Conservation (phyloP, 2,888 invertebrate genomes). For the Gastracanthus pulcherrimus region DNA sequence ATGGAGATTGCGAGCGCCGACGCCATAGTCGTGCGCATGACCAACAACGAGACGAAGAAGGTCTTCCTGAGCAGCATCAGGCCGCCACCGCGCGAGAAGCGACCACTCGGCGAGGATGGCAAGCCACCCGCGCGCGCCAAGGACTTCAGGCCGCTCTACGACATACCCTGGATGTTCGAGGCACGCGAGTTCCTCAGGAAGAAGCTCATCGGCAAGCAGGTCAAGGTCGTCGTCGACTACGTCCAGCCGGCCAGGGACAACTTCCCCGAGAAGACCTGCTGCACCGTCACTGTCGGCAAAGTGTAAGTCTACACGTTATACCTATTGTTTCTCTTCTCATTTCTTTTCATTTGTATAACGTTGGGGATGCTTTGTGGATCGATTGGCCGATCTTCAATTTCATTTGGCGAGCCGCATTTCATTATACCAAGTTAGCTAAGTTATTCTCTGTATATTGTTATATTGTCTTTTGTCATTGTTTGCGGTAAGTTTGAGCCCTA, state of each 20-base stretch:
- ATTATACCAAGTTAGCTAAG: too few relatives aligned
- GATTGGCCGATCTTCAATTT: too few relatives aligned
- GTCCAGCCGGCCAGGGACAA: conserved; percentile 96
- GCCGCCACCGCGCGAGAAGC: conserved; percentile 91
- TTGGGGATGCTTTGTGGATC: too few relatives aligned
- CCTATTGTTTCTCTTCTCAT: not conserved
- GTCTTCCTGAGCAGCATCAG: conserved; percentile 97
- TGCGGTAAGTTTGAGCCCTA: too few relatives aligned
- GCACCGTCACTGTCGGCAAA: conserved; percentile 92
- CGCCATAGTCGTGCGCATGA: conserved; percentile 90
- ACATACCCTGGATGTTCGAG: conserved; percentile 99
- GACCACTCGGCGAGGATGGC: conserved; percentile 81
- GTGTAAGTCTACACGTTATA: conserved; percentile 79
- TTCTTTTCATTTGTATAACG: too few relatives aligned
- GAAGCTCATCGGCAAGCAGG: conserved; percentile 96
- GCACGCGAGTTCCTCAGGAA: conserved; percentile 97
- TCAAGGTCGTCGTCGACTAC: conserved; percentile 95
- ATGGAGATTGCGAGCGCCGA: conserved; percentile 97
- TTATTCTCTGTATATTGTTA: too few relatives aligned
- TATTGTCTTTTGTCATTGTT: too few relatives aligned
- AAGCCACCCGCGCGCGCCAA: conserved; percentile 85
- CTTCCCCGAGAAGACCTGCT: conserved; percentile 97
- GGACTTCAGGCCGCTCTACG: conserved; percentile 94
- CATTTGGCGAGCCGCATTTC: too few relatives aligned
- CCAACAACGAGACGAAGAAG: conserved; percentile 90